Percentiles rank a stretch among this genome's conserved stretches.
phyloP scores from a whole-genome alignment of 2,888 invertebrate species.

The Oligia fasciuncula region DNA sequence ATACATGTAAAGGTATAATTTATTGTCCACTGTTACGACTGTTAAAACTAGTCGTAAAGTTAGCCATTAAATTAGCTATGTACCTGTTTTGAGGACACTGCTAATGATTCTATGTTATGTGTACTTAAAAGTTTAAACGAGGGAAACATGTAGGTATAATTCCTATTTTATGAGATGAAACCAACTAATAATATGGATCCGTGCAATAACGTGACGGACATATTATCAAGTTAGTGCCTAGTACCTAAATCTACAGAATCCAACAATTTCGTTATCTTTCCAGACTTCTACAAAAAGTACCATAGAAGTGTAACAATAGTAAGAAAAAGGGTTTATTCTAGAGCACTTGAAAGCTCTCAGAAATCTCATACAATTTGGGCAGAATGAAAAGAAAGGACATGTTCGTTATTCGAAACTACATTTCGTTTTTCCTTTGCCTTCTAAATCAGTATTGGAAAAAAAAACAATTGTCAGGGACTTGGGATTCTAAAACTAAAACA shows the following conservation, averaged over 20 bases:
- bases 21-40: constrained; percentile 39
- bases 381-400: constrained; percentile 46
- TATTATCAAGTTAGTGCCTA: background rate
- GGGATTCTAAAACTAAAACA: constrained; percentile 29
- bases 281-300: constrained; percentile 25
- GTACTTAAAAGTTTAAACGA: constrained; percentile 10
- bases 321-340: constrained; percentile 53
- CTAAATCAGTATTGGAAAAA: constrained; percentile 29
- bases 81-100: constrained; percentile 30
- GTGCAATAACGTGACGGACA: too few species aligned
- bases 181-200: background rate
- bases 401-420: constrained; percentile 37
- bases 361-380: constrained; percentile 54
- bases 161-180: background rate
- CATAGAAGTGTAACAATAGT: constrained; percentile 36
- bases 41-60: constrained; percentile 54
- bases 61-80: constrained; percentile 43
- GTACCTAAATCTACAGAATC: background rate
- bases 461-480: constrained; percentile 5
- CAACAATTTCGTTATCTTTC: constrained; percentile 4
- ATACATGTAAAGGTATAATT: constrained; percentile 58
- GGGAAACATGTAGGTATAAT: background rate
- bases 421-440: constrained; percentile 29
- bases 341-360: constrained; percentile 44
- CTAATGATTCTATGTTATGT: constrained; percentile 20